Evolutionary conservation across 2,888 invertebrate genomes (phyloP).

Genomic region (Nebria salina): DNA sequence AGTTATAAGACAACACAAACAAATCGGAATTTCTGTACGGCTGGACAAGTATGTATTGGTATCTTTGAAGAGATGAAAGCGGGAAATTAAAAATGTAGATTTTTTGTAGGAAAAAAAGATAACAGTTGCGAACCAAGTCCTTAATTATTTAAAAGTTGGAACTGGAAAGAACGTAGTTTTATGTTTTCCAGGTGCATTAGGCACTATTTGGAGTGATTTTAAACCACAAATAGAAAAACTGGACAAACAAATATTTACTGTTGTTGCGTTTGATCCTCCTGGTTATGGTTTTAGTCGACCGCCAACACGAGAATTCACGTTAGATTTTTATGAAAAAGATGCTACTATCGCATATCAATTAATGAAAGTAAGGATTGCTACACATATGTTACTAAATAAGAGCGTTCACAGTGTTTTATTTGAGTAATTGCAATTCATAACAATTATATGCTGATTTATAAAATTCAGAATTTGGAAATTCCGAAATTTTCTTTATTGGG

Average conservation of each 20-base stretch:
- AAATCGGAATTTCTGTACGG: slow-evolving; percentile 6
- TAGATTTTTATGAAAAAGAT: slow-evolving; percentile 79
- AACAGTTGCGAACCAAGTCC: slow-evolving; percentile 67
- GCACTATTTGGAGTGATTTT: slow-evolving; percentile 85
- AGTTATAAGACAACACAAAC: background rate
- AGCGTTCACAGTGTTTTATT: no score
- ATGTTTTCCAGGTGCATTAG: slow-evolving; percentile 83
- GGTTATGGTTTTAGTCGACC: slow-evolving; percentile 88
- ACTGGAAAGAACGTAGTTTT: slow-evolving; percentile 71
- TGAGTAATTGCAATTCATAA: no score
- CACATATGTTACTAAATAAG: background rate
- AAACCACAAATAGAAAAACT: slow-evolving; percentile 78
- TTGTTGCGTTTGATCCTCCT: slow-evolving; percentile 85
- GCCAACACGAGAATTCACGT: slow-evolving; percentile 75
- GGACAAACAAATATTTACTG: slow-evolving; percentile 69
- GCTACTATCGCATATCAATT: slow-evolving; percentile 75
- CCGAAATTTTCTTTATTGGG: slow-evolving; percentile 81
- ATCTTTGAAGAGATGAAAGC: background rate
- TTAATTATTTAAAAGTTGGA: slow-evolving; percentile 73
- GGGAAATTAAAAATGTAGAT: background rate
- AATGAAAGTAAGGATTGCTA: slow-evolving; percentile 69
- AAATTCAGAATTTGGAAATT: slow-evolving; percentile 68
- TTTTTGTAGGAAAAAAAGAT: slow-evolving; percentile 70
- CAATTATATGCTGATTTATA: background rate
- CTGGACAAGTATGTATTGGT: slow-evolving; percentile 23